These are phyloP conservation scores for Falco concolor DNA, from an alignment of 2,797 vertebrate genomes.

Conservation along the genomic window DNA sequence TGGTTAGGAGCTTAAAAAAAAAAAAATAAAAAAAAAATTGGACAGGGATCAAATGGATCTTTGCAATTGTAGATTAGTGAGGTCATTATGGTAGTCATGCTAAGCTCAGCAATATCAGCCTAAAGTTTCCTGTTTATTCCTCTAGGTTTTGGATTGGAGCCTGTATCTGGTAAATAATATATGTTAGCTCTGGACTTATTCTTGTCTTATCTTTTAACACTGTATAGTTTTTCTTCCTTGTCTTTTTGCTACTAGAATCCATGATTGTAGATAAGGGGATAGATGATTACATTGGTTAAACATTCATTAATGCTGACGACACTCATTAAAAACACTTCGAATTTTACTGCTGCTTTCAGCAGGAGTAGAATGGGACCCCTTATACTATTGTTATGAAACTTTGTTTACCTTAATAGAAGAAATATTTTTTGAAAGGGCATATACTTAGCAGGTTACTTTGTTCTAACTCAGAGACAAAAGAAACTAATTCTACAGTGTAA, in stretches of 20 bases:
- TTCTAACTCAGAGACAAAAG: background rate
- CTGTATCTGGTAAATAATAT: background rate
- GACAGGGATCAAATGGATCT: background rate
- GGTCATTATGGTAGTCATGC: background rate
- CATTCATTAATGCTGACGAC: background rate
- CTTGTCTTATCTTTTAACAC: slow-evolving; percentile 12
- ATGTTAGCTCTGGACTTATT: background rate
- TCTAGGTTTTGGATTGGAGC: background rate
- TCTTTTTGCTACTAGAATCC: background rate
- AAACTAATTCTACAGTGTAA: background rate
- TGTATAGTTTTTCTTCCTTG: background rate
- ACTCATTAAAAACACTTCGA: background rate
- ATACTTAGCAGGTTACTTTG: background rate
- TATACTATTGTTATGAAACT: background rate
- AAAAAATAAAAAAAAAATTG: background rate
- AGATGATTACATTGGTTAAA: background rate
- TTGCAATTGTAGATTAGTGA: background rate
- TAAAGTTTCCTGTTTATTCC: background rate
- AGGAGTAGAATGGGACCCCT: background rate
- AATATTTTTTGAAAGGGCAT: background rate
- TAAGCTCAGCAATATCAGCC: background rate
- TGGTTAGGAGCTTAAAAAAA: background rate
- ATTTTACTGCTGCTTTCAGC: background rate
- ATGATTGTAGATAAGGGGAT: background rate
- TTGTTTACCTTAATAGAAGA: background rate